Conservation (phyloP, 2,797 vertebrate genomes). For the Numenius phaeopus region DNA sequence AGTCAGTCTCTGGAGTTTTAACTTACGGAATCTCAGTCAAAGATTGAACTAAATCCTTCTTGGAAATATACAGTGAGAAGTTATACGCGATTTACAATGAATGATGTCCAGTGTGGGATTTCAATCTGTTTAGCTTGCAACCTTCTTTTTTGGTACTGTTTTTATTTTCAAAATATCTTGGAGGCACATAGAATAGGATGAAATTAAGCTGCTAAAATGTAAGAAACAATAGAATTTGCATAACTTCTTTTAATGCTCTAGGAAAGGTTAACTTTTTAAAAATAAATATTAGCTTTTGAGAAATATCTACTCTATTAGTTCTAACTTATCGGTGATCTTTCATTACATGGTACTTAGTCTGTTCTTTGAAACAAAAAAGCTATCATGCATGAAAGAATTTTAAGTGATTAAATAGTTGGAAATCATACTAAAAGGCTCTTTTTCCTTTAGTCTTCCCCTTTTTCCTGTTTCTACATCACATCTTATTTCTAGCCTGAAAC, state of each 20-base stretch:
- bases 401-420: conserved; percentile 48
- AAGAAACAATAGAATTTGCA: neutral
- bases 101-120: neutral
- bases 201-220: neutral
- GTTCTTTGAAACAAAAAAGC: conserved; percentile 49
- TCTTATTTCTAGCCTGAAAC: conserved; percentile 63
- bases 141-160: conserved; percentile 16
- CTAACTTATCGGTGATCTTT: neutral
- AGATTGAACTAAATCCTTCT: neutral
- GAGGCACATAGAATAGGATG: neutral
- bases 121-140: conserved; percentile 12
- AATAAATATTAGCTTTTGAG: conserved; percentile 52
- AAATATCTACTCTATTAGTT: conserved; percentile 31
- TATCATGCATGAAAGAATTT: neutral
- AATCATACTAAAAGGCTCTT: conserved; percentile 55
- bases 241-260: neutral
- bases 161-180: neutral
- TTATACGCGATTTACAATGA: neutral
- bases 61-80: neutral
- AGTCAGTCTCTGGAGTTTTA: neutral
- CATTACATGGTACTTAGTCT: neutral
- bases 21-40: neutral
- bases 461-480: conserved; percentile 44
- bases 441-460: conserved; percentile 25
- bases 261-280: conserved; percentile 36